A percentile compares a stretch with the other conserved stretches of the same genome.
Conservation (phyloP, 1,140 invertebrate genomes). For the Listronotus oregonensis region DNA sequence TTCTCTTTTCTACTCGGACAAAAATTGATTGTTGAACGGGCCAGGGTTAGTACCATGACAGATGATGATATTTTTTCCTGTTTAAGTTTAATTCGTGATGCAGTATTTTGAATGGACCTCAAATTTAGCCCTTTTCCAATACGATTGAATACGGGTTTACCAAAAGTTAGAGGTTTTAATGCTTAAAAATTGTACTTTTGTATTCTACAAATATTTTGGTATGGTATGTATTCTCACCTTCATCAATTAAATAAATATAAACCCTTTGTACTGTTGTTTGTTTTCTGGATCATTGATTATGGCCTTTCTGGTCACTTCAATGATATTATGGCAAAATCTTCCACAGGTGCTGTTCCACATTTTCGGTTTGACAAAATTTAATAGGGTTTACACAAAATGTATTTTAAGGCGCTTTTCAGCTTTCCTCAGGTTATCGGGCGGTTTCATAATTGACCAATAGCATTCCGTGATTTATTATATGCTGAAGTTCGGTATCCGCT, state of each 20-base stretch:
- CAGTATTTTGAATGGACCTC: no score
- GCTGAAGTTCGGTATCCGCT: slow-evolving; percentile 63
- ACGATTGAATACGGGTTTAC: no score
- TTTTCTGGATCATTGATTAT: slow-evolving; percentile 57
- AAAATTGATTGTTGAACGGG: no score
- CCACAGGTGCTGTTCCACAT: slow-evolving; percentile 91
- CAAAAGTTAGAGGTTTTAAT: no score
- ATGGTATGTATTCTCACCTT: slow-evolving; percentile 65
- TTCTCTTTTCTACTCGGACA: no score
- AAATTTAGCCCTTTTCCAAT: no score
- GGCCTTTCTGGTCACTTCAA: slow-evolving; percentile 77
- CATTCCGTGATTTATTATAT: slow-evolving; percentile 59
- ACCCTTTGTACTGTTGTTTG: slow-evolving; percentile 67
- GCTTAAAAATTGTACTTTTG: no score
- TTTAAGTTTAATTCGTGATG: no score
- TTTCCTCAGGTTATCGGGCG: slow-evolving; percentile 58
- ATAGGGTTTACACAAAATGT: slow-evolving; percentile 79
- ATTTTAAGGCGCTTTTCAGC: slow-evolving; percentile 75
- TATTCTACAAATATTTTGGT: no score
- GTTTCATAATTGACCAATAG: slow-evolving; percentile 59
- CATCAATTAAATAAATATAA: slow-evolving; percentile 78
- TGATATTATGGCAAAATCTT: slow-evolving; percentile 88
- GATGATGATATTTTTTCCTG: no score
- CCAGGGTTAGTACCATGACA: no score
- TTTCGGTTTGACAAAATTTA: slow-evolving; percentile 86